Conservation (phyloP, 2,113 vertebrate species). For the Otocyon megalotis region DNA sequence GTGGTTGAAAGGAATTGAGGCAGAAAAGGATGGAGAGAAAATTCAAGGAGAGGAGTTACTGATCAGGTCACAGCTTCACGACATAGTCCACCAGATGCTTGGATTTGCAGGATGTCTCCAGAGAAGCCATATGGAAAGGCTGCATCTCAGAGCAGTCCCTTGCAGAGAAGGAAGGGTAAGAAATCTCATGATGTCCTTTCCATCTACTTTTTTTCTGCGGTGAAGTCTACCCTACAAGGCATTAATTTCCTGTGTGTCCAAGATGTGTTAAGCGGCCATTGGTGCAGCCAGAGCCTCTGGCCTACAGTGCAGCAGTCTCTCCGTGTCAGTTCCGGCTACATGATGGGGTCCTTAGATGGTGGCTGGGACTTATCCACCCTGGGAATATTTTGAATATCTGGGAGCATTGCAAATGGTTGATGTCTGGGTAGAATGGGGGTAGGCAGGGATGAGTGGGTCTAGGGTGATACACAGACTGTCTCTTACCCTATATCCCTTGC, state of each 20-base stretch:
- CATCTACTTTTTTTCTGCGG: not conserved
- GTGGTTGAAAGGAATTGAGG: not conserved
- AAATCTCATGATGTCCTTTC: not conserved
- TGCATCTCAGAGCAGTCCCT: not conserved
- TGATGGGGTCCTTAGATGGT: not conserved
- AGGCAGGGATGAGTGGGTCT: not conserved
- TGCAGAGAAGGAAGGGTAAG: not conserved
- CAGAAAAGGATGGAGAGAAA: not conserved
- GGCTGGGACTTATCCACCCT: not conserved
- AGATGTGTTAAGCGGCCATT: not conserved
- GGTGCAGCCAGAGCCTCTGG: not conserved
- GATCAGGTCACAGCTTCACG: not conserved
- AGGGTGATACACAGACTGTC: not conserved
- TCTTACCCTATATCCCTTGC: not conserved
- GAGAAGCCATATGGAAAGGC: not conserved
- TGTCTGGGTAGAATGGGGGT: not conserved
- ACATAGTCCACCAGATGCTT: not conserved
- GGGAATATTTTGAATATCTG: not conserved
- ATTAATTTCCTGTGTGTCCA: not conserved
- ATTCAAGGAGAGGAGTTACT: not conserved
- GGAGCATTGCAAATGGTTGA: not conserved
- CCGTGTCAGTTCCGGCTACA: not conserved
- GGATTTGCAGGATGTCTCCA: not conserved
- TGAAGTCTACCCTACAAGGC: not conserved
- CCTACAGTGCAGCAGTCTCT: not conserved